Evolutionary conservation across 2,113 vertebrate species (phyloP).

Genomic region (Falco punctatus): DNA sequence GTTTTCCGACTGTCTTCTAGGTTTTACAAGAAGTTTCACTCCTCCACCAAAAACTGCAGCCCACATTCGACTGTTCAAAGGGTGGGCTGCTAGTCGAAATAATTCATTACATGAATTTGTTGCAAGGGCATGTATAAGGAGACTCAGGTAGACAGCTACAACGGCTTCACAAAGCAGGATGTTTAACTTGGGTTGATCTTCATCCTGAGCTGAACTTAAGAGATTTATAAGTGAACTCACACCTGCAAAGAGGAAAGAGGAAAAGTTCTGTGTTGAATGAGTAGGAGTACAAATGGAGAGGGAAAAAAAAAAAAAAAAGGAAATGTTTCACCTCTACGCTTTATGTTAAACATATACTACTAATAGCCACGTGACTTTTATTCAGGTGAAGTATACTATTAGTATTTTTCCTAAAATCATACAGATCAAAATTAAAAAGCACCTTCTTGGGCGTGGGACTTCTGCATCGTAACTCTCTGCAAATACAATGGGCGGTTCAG

Average conservation of each 20-base stretch:
- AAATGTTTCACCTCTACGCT: neutral
- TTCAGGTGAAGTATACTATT: neutral
- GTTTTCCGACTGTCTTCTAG: constrained; percentile 86
- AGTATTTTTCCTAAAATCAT: neutral
- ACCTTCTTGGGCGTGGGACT: neutral
- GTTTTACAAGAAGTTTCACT: constrained; percentile 90
- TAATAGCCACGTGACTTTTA: neutral
- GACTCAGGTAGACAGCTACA: constrained; percentile 92
- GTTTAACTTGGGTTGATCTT: constrained; percentile 90
- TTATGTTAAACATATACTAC: neutral
- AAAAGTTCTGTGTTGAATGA: neutral
- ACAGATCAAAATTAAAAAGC: neutral
- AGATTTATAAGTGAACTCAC: constrained; percentile 95
- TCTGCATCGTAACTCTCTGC: neutral
- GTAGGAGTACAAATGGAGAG: neutral
- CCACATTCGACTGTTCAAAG: constrained; percentile 95
- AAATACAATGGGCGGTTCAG: neutral
- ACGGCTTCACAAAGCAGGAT: constrained; percentile 94
- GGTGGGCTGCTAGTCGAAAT: constrained; percentile 94
- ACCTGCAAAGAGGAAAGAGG: constrained; percentile 73
- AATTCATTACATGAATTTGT: constrained; percentile 92
- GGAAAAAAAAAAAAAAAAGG: neutral
- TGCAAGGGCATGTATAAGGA: constrained; percentile 93
- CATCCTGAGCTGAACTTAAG: constrained; percentile 88
- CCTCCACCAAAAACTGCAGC: constrained; percentile 96